A percentile compares a stretch with the other conserved stretches of the same genome.
phyloP scores from a whole-genome alignment of 2,888 invertebrate genomes.

The Cantharis lateralis region DNA sequence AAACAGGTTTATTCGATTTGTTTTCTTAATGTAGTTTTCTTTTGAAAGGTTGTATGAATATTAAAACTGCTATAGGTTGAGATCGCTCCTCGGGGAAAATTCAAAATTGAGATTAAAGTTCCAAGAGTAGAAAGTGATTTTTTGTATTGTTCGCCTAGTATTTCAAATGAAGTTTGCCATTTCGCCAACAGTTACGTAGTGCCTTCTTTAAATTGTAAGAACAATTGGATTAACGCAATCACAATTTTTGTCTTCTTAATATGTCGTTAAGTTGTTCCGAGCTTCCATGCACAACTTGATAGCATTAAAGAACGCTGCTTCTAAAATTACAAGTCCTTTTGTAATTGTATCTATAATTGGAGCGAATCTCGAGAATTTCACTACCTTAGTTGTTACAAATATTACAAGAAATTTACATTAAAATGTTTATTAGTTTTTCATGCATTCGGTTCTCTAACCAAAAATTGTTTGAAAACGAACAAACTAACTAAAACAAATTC shows the following conservation, averaged over 20 bases:
- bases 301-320: slow-evolving; percentile 33
- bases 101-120: slow-evolving; percentile 26
- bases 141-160: slow-evolving; percentile 13
- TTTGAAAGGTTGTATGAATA: slow-evolving; percentile 35
- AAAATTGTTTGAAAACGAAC: neutral
- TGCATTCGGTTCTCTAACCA: slow-evolving; percentile 15
- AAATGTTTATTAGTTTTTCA: slow-evolving; percentile 22
- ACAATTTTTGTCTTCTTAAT: slow-evolving; percentile 36
- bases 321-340: slow-evolving; percentile 37
- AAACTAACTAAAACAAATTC: no score
- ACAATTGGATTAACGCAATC: slow-evolving; percentile 34
- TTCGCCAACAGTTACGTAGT: slow-evolving; percentile 22
- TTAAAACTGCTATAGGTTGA: slow-evolving; percentile 31
- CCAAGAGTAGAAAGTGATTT: slow-evolving; percentile 26
- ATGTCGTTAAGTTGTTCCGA: slow-evolving; percentile 33
- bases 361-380: slow-evolving; percentile 33
- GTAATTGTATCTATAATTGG: slow-evolving; percentile 38
- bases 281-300: slow-evolving; percentile 32
- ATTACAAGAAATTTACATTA: slow-evolving; percentile 28
- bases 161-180: neutral
- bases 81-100: slow-evolving; percentile 27
- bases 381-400: slow-evolving; percentile 20
- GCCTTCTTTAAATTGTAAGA: slow-evolving; percentile 28
- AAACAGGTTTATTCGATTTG: slow-evolving; percentile 38
- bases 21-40: slow-evolving; percentile 35